phyloP scores from a whole-genome alignment of 2,797 vertebrate genomes.

The Rhabdomys pumilio region DNA sequence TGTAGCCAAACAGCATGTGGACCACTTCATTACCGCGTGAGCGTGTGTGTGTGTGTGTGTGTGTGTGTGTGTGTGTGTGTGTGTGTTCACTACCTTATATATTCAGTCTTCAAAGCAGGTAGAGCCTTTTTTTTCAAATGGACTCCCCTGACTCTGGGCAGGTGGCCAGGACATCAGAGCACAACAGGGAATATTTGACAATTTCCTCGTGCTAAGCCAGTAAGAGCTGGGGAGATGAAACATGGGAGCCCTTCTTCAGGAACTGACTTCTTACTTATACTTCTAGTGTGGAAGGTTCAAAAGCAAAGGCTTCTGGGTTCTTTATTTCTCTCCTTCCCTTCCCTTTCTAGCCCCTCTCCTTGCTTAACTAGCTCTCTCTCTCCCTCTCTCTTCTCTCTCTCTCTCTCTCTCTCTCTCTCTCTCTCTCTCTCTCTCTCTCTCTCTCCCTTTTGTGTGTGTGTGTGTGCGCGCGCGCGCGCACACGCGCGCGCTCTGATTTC shows the following conservation, averaged over 20 bases:
- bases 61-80: not conserved
- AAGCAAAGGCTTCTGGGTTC: not conserved
- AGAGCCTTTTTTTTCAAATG: slow-evolving; percentile 21
- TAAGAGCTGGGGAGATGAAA: not conserved
- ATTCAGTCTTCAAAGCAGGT: not conserved
- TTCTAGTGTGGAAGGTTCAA: not conserved
- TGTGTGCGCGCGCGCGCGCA: too few relatives aligned
- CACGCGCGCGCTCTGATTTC: not conserved
- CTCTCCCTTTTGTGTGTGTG: too few relatives aligned
- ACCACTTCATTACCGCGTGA: not conserved
- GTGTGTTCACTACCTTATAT: not conserved
- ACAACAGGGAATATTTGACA: not conserved
- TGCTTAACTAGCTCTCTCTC: too few relatives aligned
- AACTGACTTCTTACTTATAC: not conserved
- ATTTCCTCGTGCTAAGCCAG: not conserved
- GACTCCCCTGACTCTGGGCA: not conserved
- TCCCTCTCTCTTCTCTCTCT: not conserved
- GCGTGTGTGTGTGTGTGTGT: not conserved
- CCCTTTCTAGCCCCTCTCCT: not conserved
- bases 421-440: too few relatives aligned
- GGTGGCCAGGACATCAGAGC: not conserved
- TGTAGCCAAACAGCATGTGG: not conserved
- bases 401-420: not conserved
- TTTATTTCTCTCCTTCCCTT: not conserved
- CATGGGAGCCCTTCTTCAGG: not conserved